These are phyloP conservation scores for Poecile montanus DNA, from an alignment of 2,797 vertebrate genomes.

Conservation along the genomic window DNA sequence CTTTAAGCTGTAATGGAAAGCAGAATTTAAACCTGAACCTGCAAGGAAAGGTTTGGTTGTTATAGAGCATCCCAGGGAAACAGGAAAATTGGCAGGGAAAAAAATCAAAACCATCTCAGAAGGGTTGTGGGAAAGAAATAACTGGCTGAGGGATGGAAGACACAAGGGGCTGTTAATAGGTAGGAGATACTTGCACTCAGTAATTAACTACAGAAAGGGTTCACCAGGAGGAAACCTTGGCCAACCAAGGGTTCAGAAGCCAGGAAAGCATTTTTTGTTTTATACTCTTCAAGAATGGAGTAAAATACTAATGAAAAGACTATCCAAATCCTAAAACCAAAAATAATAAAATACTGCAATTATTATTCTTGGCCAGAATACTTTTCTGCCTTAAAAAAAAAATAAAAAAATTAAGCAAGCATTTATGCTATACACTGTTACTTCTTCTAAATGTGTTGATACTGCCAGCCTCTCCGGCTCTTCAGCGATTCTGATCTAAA, in stretches of 20 bases:
- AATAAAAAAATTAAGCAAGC: neutral
- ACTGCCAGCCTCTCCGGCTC: neutral
- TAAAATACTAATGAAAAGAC: neutral
- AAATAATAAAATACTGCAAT: neutral
- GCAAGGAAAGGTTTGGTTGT: neutral
- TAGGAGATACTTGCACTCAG: neutral
- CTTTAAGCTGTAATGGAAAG: neutral
- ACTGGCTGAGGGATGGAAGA: neutral
- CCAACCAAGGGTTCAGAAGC: neutral
- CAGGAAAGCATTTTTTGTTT: neutral
- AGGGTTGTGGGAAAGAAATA: neutral
- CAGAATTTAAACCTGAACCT: neutral
- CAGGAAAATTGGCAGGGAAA: neutral
- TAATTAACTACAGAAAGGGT: neutral
- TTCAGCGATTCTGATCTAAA: neutral
- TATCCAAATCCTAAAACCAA: neutral
- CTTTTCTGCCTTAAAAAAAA: neutral
- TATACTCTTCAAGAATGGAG: neutral
- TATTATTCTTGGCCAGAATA: neutral
- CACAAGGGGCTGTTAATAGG: neutral
- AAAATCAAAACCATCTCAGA: neutral
- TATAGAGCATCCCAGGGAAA: neutral
- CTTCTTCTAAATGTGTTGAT: neutral
- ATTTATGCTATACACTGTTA: neutral
- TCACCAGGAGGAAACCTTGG: neutral